A percentile compares a stretch with the other conserved stretches of the same genome.
phyloP scores from a whole-genome alignment of 2,113 vertebrate genomes.

The Bagarius yarrelli region DNA sequence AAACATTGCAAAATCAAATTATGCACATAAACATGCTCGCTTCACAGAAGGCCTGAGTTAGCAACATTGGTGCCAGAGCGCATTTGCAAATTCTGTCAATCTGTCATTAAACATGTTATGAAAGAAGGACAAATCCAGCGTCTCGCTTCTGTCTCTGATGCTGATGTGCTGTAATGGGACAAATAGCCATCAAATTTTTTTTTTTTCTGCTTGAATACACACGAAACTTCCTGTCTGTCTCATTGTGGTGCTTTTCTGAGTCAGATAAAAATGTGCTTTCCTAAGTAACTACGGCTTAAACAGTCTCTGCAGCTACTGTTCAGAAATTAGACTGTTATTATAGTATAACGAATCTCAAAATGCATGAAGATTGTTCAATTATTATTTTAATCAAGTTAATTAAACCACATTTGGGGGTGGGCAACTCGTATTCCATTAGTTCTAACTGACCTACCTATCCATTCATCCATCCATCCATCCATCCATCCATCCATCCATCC shows the following conservation, averaged over 20 bases:
- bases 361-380: not conserved
- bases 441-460: too few species aligned
- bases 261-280: constrained; percentile 78
- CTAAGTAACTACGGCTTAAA: constrained; percentile 76
- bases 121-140: constrained; percentile 92
- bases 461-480: too few species aligned
- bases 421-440: too few species aligned
- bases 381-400: too few species aligned
- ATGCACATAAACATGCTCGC: constrained; percentile 90
- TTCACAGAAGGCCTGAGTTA: constrained; percentile 83
- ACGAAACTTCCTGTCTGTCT: constrained; percentile 89
- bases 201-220: constrained; percentile 87
- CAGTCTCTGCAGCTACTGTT: not conserved
- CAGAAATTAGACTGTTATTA: not conserved
- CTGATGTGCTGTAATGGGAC: constrained; percentile 93
- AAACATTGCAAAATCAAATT: constrained; percentile 87
- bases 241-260: constrained; percentile 75
- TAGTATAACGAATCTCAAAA: not conserved
- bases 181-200: constrained; percentile 88
- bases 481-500: too few species aligned
- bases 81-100: constrained; percentile 95
- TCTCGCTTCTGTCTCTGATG: constrained; percentile 81
- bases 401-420: too few species aligned
- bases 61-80: constrained; percentile 86
- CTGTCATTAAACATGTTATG: constrained; percentile 99